Evolutionary conservation across 2,888 invertebrate species (phyloP).

Genomic region (Eupithecia tripunctaria): DNA sequence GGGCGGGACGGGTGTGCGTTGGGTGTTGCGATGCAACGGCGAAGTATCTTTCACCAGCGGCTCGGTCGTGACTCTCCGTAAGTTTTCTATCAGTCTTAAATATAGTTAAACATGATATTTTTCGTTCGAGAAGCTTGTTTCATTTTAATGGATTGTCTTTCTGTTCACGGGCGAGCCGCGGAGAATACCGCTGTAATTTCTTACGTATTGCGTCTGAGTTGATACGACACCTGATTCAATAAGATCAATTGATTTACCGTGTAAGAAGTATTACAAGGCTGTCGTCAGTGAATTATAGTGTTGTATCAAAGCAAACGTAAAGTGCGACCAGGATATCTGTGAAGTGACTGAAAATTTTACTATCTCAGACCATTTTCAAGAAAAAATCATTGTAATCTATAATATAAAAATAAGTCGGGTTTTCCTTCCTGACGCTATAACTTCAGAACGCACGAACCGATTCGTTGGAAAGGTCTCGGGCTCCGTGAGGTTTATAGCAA

Average conservation of each 20-base stretch:
- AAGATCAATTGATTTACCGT: slow-evolving; percentile 7
- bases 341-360: not conserved
- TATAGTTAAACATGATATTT: slow-evolving; percentile 31
- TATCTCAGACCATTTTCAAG: not conserved
- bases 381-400: not conserved
- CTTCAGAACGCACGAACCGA: too few species aligned
- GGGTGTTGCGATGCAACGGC: slow-evolving; percentile 60
- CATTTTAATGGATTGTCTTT: slow-evolving; percentile 11
- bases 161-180: slow-evolving; percentile 26
- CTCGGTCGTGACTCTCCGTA: slow-evolving; percentile 31
- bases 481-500: too few species aligned
- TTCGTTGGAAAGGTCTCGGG: too few species aligned
- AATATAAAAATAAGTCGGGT: too few species aligned
- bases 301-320: slow-evolving; percentile 33
- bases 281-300: slow-evolving; percentile 16
- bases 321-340: not conserved
- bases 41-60: slow-evolving; percentile 24
- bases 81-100: slow-evolving; percentile 44
- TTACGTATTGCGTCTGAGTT: slow-evolving; percentile 27
- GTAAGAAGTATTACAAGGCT: not conserved
- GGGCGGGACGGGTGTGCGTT: slow-evolving; percentile 82
- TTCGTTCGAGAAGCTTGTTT: slow-evolving; percentile 28
- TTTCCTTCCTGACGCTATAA: too few species aligned
- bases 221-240: slow-evolving; percentile 32
- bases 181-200: slow-evolving; percentile 26